Conservation (phyloP, 2,888 invertebrate species). For the Stomorhina lunata region DNA sequence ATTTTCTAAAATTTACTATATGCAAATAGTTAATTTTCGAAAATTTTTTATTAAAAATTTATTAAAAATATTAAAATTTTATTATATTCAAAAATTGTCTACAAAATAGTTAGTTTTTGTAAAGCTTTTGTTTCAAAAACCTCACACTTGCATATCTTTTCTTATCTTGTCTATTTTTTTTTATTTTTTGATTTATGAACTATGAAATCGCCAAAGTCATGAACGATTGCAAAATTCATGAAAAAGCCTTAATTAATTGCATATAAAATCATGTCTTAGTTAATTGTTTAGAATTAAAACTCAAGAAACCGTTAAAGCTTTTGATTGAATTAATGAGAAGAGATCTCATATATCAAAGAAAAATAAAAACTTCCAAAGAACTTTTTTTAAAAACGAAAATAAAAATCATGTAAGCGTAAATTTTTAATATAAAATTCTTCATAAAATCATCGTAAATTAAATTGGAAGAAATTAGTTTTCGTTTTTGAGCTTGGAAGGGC, state of each 20-base stretch:
- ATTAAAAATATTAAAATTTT: too few species aligned
- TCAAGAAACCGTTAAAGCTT: conserved; percentile 28
- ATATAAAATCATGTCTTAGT: not conserved
- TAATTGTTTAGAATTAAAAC: not conserved
- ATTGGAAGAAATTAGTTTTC: not conserved
- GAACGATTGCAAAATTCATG: not conserved
- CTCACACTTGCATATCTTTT: too few species aligned
- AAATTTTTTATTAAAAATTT: too few species aligned
- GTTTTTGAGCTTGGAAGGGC: conserved; percentile 2
- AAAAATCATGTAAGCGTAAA: conserved; percentile 36
- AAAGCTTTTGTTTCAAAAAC: too few species aligned
- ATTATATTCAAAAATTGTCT: too few species aligned
- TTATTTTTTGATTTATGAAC: conserved; percentile 11
- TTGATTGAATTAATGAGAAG: conserved; percentile 41
- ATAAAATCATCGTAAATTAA: not conserved
- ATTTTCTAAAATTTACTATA: too few species aligned
- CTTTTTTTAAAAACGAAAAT: not conserved
- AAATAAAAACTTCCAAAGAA: conserved; percentile 1
- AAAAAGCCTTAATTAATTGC: not conserved
- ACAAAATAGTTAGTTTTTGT: too few species aligned
- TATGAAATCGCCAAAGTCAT: not conserved
- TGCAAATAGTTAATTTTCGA: too few species aligned
- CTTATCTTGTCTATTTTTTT: too few species aligned
- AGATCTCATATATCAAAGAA: not conserved
- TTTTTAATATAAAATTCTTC: conserved; percentile 2